Evolutionary conservation across 2,797 vertebrate genomes (phyloP).

Genomic region (Avahi laniger): DNA sequence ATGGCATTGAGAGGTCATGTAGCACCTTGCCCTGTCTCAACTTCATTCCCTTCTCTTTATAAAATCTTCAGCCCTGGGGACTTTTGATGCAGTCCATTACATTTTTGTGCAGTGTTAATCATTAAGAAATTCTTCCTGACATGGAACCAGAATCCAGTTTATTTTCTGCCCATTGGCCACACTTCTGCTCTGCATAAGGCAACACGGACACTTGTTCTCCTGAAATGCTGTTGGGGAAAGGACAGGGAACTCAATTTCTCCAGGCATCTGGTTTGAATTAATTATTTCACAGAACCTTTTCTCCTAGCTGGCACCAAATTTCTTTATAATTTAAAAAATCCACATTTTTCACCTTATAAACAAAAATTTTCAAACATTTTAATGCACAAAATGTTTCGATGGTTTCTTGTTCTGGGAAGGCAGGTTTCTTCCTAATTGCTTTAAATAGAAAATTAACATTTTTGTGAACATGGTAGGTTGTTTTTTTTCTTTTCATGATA

Average conservation of each 20-base stretch:
- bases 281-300: constrained; percentile 20
- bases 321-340: neutral
- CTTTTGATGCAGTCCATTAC: neutral
- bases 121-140: neutral
- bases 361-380: neutral
- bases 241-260: constrained; percentile 13
- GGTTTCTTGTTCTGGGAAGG: neutral
- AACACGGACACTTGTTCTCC: neutral
- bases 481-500: neutral
- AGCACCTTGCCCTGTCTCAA: neutral
- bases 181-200: neutral
- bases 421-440: neutral
- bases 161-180: neutral
- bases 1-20: neutral
- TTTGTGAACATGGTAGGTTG: neutral
- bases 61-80: neutral
- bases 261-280: constrained; percentile 33
- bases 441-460: constrained; percentile 34
- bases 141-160: neutral
- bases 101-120: neutral
- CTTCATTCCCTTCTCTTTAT: neutral
- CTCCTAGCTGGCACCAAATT: neutral
- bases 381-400: neutral
- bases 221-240: neutral
- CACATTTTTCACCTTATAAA: constrained; percentile 38